A percentile compares a stretch with the other conserved stretches of the same genome.
phyloP scores from a whole-genome alignment of 2,113 vertebrate genomes.

The Dromaius novaehollandiae region DNA sequence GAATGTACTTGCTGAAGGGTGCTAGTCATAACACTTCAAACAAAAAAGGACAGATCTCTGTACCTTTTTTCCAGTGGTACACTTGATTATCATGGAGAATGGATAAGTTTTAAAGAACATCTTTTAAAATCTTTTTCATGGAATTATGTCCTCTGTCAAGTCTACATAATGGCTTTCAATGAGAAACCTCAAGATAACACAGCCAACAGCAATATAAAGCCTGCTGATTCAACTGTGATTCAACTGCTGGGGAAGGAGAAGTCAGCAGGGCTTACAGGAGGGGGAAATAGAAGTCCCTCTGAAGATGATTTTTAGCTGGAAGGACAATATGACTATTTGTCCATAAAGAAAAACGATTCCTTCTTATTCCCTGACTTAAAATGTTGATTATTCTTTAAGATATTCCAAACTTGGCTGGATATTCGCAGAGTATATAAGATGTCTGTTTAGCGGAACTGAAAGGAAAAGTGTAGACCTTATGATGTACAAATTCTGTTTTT shows the following conservation, averaged over 20 bases:
- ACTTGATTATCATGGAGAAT: not conserved
- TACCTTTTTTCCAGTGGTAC: accelerated
- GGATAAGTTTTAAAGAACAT: not conserved
- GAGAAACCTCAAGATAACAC: not conserved
- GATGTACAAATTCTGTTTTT: not conserved
- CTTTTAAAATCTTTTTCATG: not conserved
- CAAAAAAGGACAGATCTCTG: not conserved
- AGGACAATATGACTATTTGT: not conserved
- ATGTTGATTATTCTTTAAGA: not conserved
- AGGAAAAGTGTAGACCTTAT: not conserved
- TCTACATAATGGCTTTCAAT: not conserved
- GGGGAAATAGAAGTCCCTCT: too few relatives aligned
- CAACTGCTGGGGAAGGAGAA: not conserved
- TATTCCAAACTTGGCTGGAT: not conserved
- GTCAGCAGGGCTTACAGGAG: not conserved
- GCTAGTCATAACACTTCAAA: not conserved
- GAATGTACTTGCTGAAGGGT: not conserved
- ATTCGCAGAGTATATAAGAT: not conserved
- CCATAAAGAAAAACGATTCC: not conserved
- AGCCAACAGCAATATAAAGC: not conserved
- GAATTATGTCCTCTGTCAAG: not conserved
- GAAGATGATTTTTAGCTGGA: not conserved
- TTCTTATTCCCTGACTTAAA: not conserved
- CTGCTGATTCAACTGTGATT: not conserved
- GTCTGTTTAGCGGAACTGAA: not conserved